Percentiles rank a stretch among this genome's conserved stretches.
Evolutionary conservation across 1,140 invertebrate species (phyloP).

Genomic region (Heterodera carotae): DNA sequence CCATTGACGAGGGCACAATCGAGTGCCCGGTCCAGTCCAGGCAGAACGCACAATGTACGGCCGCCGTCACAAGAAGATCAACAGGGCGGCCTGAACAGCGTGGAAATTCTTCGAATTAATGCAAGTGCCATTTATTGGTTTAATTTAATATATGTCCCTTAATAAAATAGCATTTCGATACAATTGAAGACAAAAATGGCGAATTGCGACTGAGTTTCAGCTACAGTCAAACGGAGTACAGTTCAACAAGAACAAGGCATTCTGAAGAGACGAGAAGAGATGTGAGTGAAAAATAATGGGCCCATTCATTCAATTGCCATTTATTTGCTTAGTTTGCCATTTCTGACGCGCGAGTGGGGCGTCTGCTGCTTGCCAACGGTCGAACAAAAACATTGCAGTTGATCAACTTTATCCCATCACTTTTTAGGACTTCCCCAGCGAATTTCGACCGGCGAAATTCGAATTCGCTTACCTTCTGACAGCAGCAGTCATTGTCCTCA

Average conservation of each 20-base stretch:
- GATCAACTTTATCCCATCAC: background rate
- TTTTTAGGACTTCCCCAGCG: background rate
- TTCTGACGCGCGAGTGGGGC: no score
- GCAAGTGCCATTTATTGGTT: background rate
- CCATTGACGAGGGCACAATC: background rate
- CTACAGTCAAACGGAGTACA: background rate
- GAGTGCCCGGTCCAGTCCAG: conserved; percentile 12
- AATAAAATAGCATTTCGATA: background rate
- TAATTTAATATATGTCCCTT: background rate
- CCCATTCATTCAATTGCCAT: no score
- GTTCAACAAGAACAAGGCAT: background rate
- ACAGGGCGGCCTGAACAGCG: background rate
- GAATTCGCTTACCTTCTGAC: background rate
- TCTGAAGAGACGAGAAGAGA: background rate
- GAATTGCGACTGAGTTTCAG: background rate
- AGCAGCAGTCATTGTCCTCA: no score
- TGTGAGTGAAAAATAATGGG: background rate
- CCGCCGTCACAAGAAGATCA: background rate
- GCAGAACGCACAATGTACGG: background rate
- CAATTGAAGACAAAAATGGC: background rate
- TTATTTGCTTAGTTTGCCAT: no score
- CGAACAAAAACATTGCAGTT: no score
- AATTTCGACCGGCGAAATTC: conserved; percentile 4
- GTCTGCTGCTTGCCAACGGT: background rate
- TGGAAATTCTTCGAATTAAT: conserved; percentile 5